Evolutionary conservation across 2,113 vertebrate species (phyloP), one percentile per base, ranked within the genome.

Genomic region (Lepus europaeus): DNA sequence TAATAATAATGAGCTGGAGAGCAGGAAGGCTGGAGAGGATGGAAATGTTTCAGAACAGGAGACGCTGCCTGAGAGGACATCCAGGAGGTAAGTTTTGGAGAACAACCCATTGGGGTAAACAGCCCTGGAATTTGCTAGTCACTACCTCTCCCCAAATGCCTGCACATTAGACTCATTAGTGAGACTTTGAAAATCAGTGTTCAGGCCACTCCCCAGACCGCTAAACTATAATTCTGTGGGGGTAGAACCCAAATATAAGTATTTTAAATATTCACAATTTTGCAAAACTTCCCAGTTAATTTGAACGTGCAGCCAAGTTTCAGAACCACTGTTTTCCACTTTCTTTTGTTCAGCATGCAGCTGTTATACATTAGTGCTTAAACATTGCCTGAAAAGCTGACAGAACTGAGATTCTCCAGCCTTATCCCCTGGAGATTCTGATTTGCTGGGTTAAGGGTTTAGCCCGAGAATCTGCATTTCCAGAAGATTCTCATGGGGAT

Each of bases 11-110:
- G n/a, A 82, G 25, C 29, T 66, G 49, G 27, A 76, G 25, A 66
- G 49, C 20, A 27, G 2, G 22, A 3, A 2, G 27, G 0, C 2
- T 72, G 31, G 4, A 45, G 2, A n/a, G 6, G 13, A 33, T 25
- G 81, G 31, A 49, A 23, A 33, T 45, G 11, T 27, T 61, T 27
- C 36, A 25, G 53, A 9, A 64, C 31, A 66, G 20, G 25, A 68
- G 51, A 89, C 73, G 22, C 25, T 73, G 12, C 29, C 0, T 9
- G 10, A 29, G 9, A 82, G 22, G 6, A 4, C 29, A 25, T 39
- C 7, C 7, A 53, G 39, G 39, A 63, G 1, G 23, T 12, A 20
- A 64, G 25, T 20, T 72, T 14, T 14, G 9, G 13, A 88, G 59
- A 70, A 45, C 9, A 19, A 29, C 3, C 16, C 66, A 2, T 31